Evolutionary conservation across 2,888 invertebrate species (phyloP).

Genomic region (Diarsia rubi): DNA sequence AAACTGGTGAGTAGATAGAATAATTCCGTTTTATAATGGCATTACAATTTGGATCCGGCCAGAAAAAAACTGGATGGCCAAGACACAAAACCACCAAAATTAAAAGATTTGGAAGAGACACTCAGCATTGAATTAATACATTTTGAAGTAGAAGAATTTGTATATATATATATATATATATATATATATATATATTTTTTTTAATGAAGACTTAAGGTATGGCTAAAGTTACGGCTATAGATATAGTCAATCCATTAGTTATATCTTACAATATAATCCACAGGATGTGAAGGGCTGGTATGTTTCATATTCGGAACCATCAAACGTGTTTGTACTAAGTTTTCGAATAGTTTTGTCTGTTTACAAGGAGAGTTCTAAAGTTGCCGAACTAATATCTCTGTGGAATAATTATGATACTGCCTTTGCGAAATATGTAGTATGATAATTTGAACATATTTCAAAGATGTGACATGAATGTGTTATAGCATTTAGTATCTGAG

Average conservation of each 20-base stretch:
- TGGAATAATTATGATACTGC: background rate
- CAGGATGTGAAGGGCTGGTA: conserved; percentile 1
- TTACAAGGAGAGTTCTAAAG: conserved; percentile 7
- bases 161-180: no score
- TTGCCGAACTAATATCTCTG: conserved; percentile 6
- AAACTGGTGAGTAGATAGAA: background rate
- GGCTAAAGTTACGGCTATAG: background rate
- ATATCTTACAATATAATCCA: conserved; percentile 5
- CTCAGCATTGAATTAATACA: no score
- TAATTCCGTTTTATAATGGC: background rate
- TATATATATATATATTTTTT: no score
- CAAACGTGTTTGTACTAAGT: conserved; percentile 18
- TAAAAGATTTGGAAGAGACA: no score
- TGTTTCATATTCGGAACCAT: conserved; percentile 19
- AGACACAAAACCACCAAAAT: no score
- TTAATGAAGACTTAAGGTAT: no score
- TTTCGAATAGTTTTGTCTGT: conserved; percentile 42
- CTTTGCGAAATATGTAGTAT: background rate
- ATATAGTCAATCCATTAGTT: background rate
- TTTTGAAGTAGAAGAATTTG: no score
- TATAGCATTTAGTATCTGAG: background rate
- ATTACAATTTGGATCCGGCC: no score
- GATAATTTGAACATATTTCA: background rate
- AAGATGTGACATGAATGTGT: background rate
- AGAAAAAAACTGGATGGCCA: no score